Evolutionary conservation across 2,113 vertebrate species (phyloP), one percentile per base, ranked within the genome.

Genomic region (Pholis gunnellus): DNA sequence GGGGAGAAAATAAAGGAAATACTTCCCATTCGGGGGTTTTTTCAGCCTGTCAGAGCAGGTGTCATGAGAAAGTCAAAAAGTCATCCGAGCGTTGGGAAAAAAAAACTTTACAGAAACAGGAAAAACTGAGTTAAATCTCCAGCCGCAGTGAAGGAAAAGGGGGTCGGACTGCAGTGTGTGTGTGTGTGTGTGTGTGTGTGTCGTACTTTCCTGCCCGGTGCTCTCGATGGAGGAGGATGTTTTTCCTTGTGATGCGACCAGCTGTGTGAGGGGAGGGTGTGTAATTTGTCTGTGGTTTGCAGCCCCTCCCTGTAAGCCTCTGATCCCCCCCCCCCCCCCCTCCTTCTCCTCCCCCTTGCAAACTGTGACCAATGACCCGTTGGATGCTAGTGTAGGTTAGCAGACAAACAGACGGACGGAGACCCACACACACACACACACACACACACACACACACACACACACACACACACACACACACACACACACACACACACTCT

Each of bases 241-340:
- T 92, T 76, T 75, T 84, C 57, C 52, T 80, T 18, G 42, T 83
- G 40, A 42, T 69, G 64, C 1, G 60, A 69, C 63, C 87, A 74
- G 86, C 88, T 86, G 87, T 79, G 83, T 72, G 20, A 56, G 48
- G 74, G 82, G 63, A 59, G 84, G 81, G 63, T 34, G 77, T 77
- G 7, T 88, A 74, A 81, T 87, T 83, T 83, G 85, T 81, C 66
- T 82, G 91, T 86, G 88, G 83, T 90, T 82, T 79, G 70, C 22
- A 61, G 84, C 84, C 68, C 88, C 87, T 78, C 87, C 86, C 88
- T 75, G 36, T 52, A 54, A 77, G 86, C 81, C 71, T 89, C 70
- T 83, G 82, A 79, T 69, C 68, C 31, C 29, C 42, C 42, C 9
- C 25, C 22, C 6, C 5, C 1, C 38, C 9, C 38, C 9, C 38